Conservation (phyloP, 2,888 invertebrate genomes). For the Tricholauxania praeusta region DNA sequence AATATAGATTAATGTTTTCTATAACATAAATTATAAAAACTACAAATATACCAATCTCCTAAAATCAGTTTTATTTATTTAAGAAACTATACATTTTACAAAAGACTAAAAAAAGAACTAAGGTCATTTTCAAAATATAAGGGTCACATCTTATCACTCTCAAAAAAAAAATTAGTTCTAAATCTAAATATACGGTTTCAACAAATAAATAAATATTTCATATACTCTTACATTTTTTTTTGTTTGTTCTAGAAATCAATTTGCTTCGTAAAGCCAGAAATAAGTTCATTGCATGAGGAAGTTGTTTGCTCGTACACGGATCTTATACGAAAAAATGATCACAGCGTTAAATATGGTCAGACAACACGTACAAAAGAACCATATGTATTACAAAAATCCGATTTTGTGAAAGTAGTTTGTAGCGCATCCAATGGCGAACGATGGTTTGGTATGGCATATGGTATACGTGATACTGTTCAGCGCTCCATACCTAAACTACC, state of each 20-base stretch:
- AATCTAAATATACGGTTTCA: not conserved
- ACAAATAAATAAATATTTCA: not conserved
- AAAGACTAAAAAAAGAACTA: too few relatives aligned
- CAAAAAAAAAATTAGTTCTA: not conserved
- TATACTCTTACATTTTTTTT: not conserved
- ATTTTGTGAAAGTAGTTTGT: conserved; percentile 80
- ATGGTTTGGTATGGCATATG: conserved; percentile 78
- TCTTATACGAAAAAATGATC: conserved; percentile 78
- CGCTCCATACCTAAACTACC: conserved; percentile 47
- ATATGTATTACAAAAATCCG: conserved; percentile 76
- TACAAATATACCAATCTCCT: too few relatives aligned
- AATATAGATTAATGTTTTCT: not conserved
- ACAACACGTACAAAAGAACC: conserved; percentile 70
- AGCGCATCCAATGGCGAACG: conserved; percentile 64
- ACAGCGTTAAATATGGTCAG: conserved; percentile 70
- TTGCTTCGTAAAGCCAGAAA: conserved; percentile 64
- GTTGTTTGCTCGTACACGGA: conserved; percentile 75
- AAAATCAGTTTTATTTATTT: too few relatives aligned
- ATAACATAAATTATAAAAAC: too few relatives aligned
- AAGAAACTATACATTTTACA: too few relatives aligned
- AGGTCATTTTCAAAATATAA: too few relatives aligned
- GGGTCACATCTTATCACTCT: too few relatives aligned
- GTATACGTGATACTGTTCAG: conserved; percentile 68
- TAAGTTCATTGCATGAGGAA: conserved; percentile 60
- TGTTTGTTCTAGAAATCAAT: conserved; percentile 59